Evolutionary conservation across 2,888 invertebrate genomes (phyloP).

Genomic region (Dichetophora obliterata): DNA sequence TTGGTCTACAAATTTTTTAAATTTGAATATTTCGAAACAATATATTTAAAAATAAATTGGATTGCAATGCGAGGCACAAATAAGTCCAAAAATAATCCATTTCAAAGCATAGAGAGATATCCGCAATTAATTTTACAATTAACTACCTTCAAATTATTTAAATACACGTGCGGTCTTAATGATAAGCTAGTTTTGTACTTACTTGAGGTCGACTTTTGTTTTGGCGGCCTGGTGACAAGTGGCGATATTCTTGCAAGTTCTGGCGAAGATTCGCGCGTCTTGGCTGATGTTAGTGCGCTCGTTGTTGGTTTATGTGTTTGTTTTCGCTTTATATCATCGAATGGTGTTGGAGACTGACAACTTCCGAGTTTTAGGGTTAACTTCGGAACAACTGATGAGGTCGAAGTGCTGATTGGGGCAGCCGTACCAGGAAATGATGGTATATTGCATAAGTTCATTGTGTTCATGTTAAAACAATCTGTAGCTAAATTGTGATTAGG

Average conservation of each 20-base stretch:
- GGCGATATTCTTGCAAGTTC: slow-evolving; percentile 88
- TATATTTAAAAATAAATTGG: slow-evolving; percentile 23
- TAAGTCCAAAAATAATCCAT: slow-evolving; percentile 5
- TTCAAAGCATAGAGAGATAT: neutral
- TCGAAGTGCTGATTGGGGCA: neutral
- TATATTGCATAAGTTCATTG: neutral
- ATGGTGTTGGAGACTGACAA: slow-evolving; percentile 78
- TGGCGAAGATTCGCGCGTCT: slow-evolving; percentile 78
- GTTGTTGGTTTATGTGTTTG: neutral
- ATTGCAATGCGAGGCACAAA: slow-evolving; percentile 24
- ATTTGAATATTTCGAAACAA: neutral
- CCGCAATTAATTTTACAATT: neutral
- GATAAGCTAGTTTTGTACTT: slow-evolving; percentile 24
- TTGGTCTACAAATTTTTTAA: neutral
- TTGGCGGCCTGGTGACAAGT: slow-evolving; percentile 84
- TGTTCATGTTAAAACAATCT: neutral
- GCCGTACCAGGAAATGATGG: neutral
- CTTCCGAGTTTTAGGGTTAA: slow-evolving; percentile 83
- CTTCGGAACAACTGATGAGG: slow-evolving; percentile 75
- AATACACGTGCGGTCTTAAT: slow-evolving; percentile 27
- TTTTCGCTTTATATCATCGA: slow-evolving; percentile 55
- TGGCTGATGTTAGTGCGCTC: neutral
- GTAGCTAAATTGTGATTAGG: neutral
- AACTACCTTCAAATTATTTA: slow-evolving; percentile 18
- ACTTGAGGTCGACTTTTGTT: slow-evolving; percentile 72